Percentiles rank a stretch among this genome's conserved stretches.
phyloP scores from a whole-genome alignment of 2,113 vertebrate genomes.

The Chloroceryle aenea region DNA sequence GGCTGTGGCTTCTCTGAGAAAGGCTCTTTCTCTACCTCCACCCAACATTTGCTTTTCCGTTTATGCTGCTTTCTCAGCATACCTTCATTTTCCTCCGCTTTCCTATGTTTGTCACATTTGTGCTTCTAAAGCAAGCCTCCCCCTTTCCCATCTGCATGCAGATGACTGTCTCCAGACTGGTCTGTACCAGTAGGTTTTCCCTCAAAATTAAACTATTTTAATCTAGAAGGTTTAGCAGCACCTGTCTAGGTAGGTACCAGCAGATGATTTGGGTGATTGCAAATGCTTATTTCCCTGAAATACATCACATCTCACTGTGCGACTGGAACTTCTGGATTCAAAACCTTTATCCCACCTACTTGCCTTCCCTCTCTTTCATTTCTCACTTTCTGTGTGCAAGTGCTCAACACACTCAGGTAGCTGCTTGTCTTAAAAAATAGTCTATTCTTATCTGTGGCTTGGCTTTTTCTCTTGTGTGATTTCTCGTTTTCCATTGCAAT shows the following conservation, averaged over 20 bases:
- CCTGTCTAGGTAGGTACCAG: not conserved
- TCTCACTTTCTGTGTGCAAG: not conserved
- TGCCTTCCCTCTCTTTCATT: not conserved
- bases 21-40: not conserved
- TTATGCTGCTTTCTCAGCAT: not conserved
- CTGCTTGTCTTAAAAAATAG: not conserved
- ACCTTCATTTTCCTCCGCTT: not conserved
- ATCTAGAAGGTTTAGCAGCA: not conserved
- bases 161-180: not conserved
- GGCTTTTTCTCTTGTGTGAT: not conserved
- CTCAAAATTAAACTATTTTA: not conserved
- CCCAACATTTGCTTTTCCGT: not conserved
- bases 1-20: not conserved
- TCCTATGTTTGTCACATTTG: not conserved
- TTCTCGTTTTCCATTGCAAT: not conserved
- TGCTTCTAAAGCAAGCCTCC: not conserved
- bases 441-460: not conserved
- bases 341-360: not conserved
- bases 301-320: not conserved
- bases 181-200: not conserved
- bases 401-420: not conserved
- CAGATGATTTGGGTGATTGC: not conserved
- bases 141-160: not conserved
- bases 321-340: not conserved
- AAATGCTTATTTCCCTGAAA: not conserved